A percentile compares a stretch with the other conserved stretches of the same genome.
Evolutionary conservation across 2,797 vertebrate genomes (phyloP).

Genomic region (Acropternis orthonyx): DNA sequence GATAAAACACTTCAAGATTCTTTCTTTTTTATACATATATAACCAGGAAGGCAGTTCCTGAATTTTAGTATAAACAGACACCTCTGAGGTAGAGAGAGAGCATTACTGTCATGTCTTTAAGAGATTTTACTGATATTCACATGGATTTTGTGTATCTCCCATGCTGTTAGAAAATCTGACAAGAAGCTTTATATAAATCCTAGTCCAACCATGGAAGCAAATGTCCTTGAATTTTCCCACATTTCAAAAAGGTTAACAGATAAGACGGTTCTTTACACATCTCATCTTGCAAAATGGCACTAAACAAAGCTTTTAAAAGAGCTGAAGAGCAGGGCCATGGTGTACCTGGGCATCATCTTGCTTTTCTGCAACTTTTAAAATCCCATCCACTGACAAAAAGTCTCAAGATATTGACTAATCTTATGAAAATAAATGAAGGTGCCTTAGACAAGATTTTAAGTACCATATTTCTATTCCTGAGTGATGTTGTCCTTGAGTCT

Average conservation of each 20-base stretch:
- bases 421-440: neutral
- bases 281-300: neutral
- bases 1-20: constrained; percentile 33
- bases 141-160: neutral
- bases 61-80: neutral
- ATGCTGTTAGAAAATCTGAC: neutral
- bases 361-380: neutral
- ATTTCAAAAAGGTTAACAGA: neutral
- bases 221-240: neutral
- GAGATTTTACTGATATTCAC: neutral
- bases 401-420: neutral
- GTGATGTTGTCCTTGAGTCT: neutral
- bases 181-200: neutral
- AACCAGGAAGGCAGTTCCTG: constrained; percentile 14
- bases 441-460: neutral
- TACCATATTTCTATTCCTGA: neutral
- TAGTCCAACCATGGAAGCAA: neutral
- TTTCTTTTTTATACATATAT: neutral
- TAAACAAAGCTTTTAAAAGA: neutral
- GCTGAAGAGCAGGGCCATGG: neutral
- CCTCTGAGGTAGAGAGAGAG: neutral
- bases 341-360: neutral
- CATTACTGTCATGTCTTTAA: neutral
- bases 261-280: neutral
- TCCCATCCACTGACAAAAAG: neutral